These are phyloP conservation scores for Ornithorhynchus anatinus DNA, from an alignment of 2,113 vertebrate genomes.

Conservation along the genomic window DNA sequence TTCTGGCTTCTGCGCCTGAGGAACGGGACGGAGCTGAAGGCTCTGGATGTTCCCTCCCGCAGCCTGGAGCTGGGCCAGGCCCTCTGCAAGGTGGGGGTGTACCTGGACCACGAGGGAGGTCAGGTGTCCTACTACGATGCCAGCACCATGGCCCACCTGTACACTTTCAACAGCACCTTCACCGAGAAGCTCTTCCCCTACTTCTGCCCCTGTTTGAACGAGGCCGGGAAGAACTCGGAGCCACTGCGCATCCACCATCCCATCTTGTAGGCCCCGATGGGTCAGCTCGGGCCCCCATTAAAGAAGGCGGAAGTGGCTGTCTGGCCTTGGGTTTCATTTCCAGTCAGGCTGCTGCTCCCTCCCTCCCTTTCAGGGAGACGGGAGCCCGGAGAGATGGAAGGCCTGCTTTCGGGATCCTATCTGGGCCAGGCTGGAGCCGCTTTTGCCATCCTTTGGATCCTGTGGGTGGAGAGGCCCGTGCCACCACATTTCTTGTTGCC, in stretches of 20 bases:
- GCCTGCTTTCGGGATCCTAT: too few relatives aligned
- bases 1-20: constrained; percentile 71
- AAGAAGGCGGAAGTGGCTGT: constrained; percentile 37
- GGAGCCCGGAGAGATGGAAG: too few relatives aligned
- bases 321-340: neutral
- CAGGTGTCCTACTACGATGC: constrained; percentile 69
- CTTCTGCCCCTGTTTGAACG: constrained; percentile 70
- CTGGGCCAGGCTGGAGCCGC: too few relatives aligned
- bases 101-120: constrained; percentile 67
- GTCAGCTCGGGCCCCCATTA: constrained; percentile 44
- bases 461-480: too few relatives aligned
- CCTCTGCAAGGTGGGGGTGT: constrained; percentile 58
- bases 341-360: constrained; percentile 32
- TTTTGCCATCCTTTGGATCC: too few relatives aligned
- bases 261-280: neutral
- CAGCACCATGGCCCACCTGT: constrained; percentile 57
- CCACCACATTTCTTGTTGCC: too few relatives aligned
- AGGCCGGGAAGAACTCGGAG: constrained; percentile 60
- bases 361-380: too few relatives aligned
- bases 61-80: neutral
- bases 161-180: constrained; percentile 61
- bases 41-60: constrained; percentile 56
- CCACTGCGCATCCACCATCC: constrained; percentile 58
- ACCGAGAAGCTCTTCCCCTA: constrained; percentile 63
- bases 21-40: constrained; percentile 62